Percentiles rank a stretch among this genome's conserved stretches.
Conservation (phyloP, 1,140 invertebrate genomes). For the Brachionus rubens region DNA sequence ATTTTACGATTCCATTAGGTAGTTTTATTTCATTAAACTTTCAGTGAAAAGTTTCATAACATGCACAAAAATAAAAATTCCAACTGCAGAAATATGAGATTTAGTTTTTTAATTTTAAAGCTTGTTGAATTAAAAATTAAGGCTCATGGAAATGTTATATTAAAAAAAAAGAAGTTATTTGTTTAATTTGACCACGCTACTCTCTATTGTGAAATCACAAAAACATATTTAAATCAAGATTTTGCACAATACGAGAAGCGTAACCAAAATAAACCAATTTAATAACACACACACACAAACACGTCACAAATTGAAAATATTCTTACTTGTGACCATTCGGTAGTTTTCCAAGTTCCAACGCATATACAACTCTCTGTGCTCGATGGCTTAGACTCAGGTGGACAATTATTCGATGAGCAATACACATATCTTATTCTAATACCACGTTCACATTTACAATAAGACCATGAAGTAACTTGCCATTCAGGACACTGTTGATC, state of each 20-base stretch:
- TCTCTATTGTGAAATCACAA: conserved; percentile 46
- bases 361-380: conserved; percentile 22
- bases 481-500: conserved; percentile 1
- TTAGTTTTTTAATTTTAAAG: no score
- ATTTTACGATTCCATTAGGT: no score
- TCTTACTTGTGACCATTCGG: conserved; percentile 32
- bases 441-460: conserved; percentile 36
- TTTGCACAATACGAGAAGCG: conserved; percentile 45
- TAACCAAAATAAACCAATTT: no score
- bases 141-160: no score
- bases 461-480: not conserved
- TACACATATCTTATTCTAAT: conserved; percentile 1
- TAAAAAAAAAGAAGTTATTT: not conserved
- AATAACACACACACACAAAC: no score
- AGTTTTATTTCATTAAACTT: no score
- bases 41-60: no score
- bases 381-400: not conserved
- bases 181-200: conserved; percentile 27
- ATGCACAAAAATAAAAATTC: no score
- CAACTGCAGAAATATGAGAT: no score
- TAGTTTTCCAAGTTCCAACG: conserved; percentile 7
- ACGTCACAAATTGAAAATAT: no score
- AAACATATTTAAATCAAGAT: not conserved
- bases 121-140: no score
- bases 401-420: conserved; percentile 14